A percentile compares a stretch with the other conserved stretches of the same genome.
These are phyloP conservation scores for Danio tinwini DNA, from an alignment of 2,797 vertebrate genomes.

Conservation along the genomic window DNA sequence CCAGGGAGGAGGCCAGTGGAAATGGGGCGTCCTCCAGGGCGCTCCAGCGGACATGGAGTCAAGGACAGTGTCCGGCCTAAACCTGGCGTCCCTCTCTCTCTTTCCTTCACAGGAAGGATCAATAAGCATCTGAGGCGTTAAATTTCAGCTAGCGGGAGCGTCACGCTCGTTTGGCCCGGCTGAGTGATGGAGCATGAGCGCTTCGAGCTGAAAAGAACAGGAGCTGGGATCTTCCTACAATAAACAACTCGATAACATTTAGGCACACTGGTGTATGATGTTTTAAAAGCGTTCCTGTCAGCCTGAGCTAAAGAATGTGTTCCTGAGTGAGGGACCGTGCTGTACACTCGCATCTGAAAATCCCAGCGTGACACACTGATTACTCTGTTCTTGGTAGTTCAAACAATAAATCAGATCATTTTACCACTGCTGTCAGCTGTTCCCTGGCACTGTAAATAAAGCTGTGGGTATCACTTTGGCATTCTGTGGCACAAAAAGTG, in stretches of 20 bases:
- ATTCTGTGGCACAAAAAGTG: conserved; percentile 2
- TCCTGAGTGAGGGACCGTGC: conserved; percentile 14
- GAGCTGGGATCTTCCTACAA: conserved; percentile 72
- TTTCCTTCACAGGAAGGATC: conserved; percentile 70
- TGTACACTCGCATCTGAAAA: conserved; percentile 31
- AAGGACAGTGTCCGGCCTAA: conserved; percentile 77
- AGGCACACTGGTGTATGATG: conserved; percentile 38
- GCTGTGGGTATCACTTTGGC: not conserved
- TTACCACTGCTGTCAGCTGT: conserved; percentile 39
- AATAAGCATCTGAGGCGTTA: conserved; percentile 85
- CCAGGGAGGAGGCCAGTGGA: conserved; percentile 70
- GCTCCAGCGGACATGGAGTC: conserved; percentile 74
- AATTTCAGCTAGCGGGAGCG: conserved; percentile 77
- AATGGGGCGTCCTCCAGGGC: conserved; percentile 71
- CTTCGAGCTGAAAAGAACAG: conserved; percentile 62
- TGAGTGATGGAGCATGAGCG: conserved; percentile 60
- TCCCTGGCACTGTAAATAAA: conserved; percentile 18
- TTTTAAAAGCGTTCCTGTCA: conserved; percentile 41
- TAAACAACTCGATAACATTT: conserved; percentile 78
- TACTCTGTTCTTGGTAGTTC: conserved; percentile 34
- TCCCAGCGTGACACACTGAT: conserved; percentile 32
- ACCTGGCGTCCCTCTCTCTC: conserved; percentile 53
- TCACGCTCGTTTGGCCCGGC: conserved; percentile 71
- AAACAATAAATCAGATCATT: conserved; percentile 39
- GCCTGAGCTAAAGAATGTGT: conserved; percentile 36